Percentiles rank a stretch among this genome's conserved stretches.
Conservation (phyloP, 2,113 vertebrate genomes). For the mouse (Mus musculus) region GRCm39 chr1:167299001-167299500, state of each 20-base stretch:
- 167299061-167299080: not conserved
- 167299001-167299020: too few species aligned
- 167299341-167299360: not conserved
- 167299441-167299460: not conserved
- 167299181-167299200: fast-evolving
- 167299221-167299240: not conserved
- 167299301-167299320: not conserved
- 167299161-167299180: not conserved
- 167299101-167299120: not conserved
- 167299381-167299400: not conserved
- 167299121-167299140: not conserved
- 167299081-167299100: not conserved
- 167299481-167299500: too few species aligned
- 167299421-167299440: fast-evolving
- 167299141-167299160: not conserved
- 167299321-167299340: not conserved
- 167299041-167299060: not conserved
- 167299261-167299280: not conserved
- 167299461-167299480: fast-evolving
- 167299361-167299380: not conserved
- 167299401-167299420: not conserved
- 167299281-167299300: not conserved
- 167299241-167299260: not conserved
- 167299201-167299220: not conserved
- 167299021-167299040: not conserved